Evolutionary conservation across 92 coral and sea anemone genomes (phyloP), one percentile per base, ranked within the genome.

Genomic region (Metridium senile): DNA sequence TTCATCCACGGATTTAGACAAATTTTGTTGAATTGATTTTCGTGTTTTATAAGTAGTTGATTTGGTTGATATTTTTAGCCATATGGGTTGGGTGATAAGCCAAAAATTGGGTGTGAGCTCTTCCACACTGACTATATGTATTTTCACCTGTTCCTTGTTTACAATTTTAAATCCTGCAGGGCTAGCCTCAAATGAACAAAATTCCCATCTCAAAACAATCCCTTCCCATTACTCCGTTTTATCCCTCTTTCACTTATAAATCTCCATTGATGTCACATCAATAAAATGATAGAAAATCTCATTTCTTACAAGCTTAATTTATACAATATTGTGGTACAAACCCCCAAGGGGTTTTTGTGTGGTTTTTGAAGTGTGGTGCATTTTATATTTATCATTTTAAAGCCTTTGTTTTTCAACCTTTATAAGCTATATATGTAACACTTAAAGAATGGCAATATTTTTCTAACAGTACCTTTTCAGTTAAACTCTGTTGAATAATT

Each of bases 61-160:
- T 63, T 28, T 63, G 28, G 39, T 63, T 29, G 69, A 28, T 30
- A 63, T 63, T 63, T 63, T 31, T 28, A 13, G n/a, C 21, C 23
- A 11, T 31, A 39, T 28, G 21, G 45, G 69, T n/a, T 29, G 69
- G 69, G n/a, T 63, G 69, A 63, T 29, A 63, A 59, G 28, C 69
- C 45, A 7, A 29, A 63, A 63, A 28, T 63, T 63, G 69, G 69
- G 69, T 63, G 69, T 63, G 49, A 39, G 39, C 69, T 63, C 19
- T 39, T 27, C 20, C 20, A 7, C 13, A 31, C 30, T 31, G 19
- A 31, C 69, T 54, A 3, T 3, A 7, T 11, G n/a, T 31, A 6
- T 22, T 21, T 68, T 68, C 74, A 68, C 74, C 74, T 68, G 74
- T 22, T 8, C 27, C 9, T 1, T 68, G 57, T 68, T 68, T 68